Conservation (phyloP, 2,113 vertebrate genomes). For the Glaucidium brasilianum region DNA sequence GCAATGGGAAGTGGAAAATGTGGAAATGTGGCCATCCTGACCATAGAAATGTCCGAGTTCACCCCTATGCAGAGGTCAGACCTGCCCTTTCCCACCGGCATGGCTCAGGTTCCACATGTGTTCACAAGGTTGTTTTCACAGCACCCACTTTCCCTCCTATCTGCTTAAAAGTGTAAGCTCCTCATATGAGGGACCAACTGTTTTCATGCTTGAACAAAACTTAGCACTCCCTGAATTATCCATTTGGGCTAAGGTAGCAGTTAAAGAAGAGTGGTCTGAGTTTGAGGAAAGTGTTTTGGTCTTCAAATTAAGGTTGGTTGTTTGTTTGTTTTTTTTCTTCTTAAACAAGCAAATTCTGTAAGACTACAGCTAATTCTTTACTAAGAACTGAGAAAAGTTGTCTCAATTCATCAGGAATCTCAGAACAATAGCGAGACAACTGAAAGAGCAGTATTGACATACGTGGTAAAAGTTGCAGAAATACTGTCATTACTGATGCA, state of each 20-base stretch:
- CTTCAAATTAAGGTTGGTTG: not conserved
- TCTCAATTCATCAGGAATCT: not conserved
- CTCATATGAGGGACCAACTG: not conserved
- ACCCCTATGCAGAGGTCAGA: not conserved
- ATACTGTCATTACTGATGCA: not conserved
- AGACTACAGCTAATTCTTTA: not conserved
- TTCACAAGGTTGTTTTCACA: not conserved
- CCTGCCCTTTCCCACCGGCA: not conserved
- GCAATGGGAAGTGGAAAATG: not conserved
- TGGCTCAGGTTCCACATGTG: not conserved
- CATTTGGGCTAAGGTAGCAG: not conserved
- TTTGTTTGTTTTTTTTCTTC: not conserved
- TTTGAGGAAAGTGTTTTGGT: not conserved
- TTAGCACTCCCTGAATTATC: not conserved
- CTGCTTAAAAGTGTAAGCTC: not conserved
- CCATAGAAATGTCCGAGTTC: accelerated
- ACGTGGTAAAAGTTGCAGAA: not conserved
- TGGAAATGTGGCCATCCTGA: not conserved
- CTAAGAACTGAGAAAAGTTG: not conserved
- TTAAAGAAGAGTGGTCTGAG: not conserved
- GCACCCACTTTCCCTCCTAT: not conserved
- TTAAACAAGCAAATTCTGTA: not conserved
- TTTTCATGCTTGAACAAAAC: not conserved
- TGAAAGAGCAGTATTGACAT: not conserved
- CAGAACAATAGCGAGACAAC: not conserved